Base-by-base conservation (phyloP, 2,797 vertebrate genomes). In the Propithecus deckenii region DNA sequence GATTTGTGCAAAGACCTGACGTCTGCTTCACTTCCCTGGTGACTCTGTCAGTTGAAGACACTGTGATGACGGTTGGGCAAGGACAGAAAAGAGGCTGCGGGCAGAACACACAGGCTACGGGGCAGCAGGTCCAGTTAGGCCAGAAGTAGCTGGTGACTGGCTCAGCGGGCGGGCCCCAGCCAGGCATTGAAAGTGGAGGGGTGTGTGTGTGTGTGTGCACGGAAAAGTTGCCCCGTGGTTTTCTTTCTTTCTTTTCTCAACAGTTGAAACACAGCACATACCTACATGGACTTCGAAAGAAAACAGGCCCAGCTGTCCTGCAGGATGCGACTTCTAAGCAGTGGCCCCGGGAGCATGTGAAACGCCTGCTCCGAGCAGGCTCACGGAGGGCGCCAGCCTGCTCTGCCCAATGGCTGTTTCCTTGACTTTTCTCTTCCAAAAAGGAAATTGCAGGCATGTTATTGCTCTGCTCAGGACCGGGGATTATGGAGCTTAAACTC, bases 401-500 rank as follows among this genome's bases (percentile, higher is more conserved):
- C 97, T 97, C 98, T 97, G 98, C 97, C 97, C 98, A 95, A 57
- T 97, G 89, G 95, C 98, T 98, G 91, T 97, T 97, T 97, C 97
- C 94, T 97, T 14, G 96, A 93, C 89, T 98, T 98, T 96, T 98
- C 96, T 97, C 95, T 97, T 98, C 97, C 0, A 97, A 97, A 98
- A 98, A 98, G 97, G 97, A 98, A 98, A 98, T 97, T 97, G 95
- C 97, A 97, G 98, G 98, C 98, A 90, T 97, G 98, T 97, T 95
- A 35, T 55, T 89, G 95, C 81, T 96, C 65, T 97, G 98, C 97
- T 98, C 96, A 96, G 96, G 98, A 98, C 97, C 55, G 63, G 97
- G 97, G 98, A 98, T 99, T 98, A 98, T 95, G 98, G 97, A 96
- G 97, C 96, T 98, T 98, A 98, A 98, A 98, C 97, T 98, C 98